phyloP scores from a whole-genome alignment of 2,113 vertebrate genomes.

The Prochilodus magdalenae region DNA sequence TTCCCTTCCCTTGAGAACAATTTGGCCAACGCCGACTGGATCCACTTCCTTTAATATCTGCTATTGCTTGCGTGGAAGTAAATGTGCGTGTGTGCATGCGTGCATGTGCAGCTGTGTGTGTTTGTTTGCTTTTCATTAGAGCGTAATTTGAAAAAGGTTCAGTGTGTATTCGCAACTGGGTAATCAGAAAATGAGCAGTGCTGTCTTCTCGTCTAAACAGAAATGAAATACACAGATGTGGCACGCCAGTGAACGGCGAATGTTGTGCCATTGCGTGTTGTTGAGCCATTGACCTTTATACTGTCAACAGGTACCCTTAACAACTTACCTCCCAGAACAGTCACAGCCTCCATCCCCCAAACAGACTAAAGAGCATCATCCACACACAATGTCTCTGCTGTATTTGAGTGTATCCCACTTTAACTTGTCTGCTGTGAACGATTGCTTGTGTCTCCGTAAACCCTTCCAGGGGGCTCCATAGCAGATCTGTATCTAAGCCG shows the following conservation, averaged over 20 bases:
- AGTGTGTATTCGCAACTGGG: conserved; percentile 19
- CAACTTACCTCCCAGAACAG: not conserved
- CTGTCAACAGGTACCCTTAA: not conserved
- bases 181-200: conserved; percentile 39
- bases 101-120: conserved; percentile 12
- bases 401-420: not conserved
- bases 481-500: too few relatives aligned
- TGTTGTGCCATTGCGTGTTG: not conserved
- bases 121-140: conserved; percentile 57
- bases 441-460: too few relatives aligned
- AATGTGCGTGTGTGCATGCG: conserved; percentile 35
- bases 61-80: conserved; percentile 4
- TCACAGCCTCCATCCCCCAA: not conserved
- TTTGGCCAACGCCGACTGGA: conserved; percentile 54
- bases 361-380: not conserved
- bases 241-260: not conserved
- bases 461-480: too few relatives aligned
- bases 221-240: conserved; percentile 41
- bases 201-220: conserved; percentile 43
- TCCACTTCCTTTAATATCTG: conserved; percentile 50
- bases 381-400: not conserved
- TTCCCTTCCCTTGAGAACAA: conserved; percentile 47
- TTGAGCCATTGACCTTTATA: conserved; percentile 5
- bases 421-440: not conserved
- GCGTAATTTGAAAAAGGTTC: conserved; percentile 61